phyloP scores from a whole-genome alignment of 2,113 vertebrate species.

The Brachionichthys hirsutus region DNA sequence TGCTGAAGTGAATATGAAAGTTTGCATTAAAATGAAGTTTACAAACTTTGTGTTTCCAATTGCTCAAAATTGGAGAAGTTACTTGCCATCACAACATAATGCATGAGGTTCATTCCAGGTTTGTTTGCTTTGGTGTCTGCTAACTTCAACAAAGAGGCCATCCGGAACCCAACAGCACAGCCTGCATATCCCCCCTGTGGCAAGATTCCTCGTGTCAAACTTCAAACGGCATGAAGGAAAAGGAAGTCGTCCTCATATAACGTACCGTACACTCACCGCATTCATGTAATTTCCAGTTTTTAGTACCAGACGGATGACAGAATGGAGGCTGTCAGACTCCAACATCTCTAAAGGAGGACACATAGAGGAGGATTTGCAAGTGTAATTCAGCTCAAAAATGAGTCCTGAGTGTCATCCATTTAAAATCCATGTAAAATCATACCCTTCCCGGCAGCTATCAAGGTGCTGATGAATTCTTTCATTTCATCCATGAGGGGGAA shows the following conservation, averaged over 20 bases:
- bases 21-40: not conserved
- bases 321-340: conserved; percentile 78
- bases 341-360: conserved; percentile 74
- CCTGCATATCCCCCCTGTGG: conserved; percentile 79
- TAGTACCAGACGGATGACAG: conserved; percentile 79
- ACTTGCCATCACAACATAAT: conserved; percentile 81
- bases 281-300: conserved; percentile 86
- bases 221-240: not conserved
- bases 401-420: not conserved
- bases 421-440: conserved; percentile 5
- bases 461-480: conserved; percentile 63
- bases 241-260: not conserved
- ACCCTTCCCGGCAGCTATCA: conserved; percentile 77
- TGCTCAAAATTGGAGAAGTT: not conserved
- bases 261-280: conserved; percentile 67
- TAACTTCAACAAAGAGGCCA: conserved; percentile 79
- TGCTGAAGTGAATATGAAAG: conserved; percentile 60
- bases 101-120: conserved; percentile 84
- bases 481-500: conserved; percentile 72
- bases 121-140: conserved; percentile 82
- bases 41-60: not conserved
- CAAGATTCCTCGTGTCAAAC: not conserved
- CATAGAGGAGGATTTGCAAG: too few relatives aligned
- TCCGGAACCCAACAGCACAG: conserved; percentile 78
- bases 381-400: not conserved